Evolutionary conservation across 2,113 vertebrate genomes (phyloP), one percentile per base, ranked within the genome.

Genomic region (Mohoua ochrocephala): DNA sequence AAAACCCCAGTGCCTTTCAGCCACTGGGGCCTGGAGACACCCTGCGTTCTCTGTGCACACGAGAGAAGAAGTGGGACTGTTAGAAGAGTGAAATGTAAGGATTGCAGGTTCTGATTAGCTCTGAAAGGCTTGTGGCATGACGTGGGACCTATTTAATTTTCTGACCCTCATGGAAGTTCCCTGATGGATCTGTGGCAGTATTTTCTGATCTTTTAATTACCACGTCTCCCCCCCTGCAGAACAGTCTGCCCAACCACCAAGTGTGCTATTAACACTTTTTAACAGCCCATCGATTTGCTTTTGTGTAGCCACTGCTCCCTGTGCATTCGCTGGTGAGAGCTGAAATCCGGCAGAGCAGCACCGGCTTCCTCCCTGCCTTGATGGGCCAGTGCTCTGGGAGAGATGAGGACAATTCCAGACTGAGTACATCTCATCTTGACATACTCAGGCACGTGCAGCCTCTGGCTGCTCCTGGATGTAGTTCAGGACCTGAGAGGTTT

Each of bases 181-280:
- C 49, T 50, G 60, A 63, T 80, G 50, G 59, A 71, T 92, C 64
- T 41, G 31, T 50, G 54, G 42, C 19, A n/a, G 6, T 59, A 42
- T 74, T 60, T 91, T 64, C 64, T 54, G 49, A 89, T 84, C 47
- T 73, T 82, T 89, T 87, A 95, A 82, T 97, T 94, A 71, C 31
- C 7, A 27, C 2, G 1, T 54, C 31, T 85, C 21, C 75, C 33
- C 33, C 21, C 57, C 44, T 87, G 74, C 56, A 35, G 30, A 95
- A 22, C 5, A 42, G 28, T 39, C 44, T 74, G 33, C 57, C 37
- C 45, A 49, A 16, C 31, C 2, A 7, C 68, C 67, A 47, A 92
- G 16, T 49, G 41, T n/a, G 56, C 61, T 79, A 21, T 89, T 91
- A 92, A 71, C 47, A 21, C 44, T 28, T 81, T 41, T 65, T 54